Evolutionary conservation across 1,140 invertebrate genomes (phyloP).

Genomic region (Drosophila sp.): DNA sequence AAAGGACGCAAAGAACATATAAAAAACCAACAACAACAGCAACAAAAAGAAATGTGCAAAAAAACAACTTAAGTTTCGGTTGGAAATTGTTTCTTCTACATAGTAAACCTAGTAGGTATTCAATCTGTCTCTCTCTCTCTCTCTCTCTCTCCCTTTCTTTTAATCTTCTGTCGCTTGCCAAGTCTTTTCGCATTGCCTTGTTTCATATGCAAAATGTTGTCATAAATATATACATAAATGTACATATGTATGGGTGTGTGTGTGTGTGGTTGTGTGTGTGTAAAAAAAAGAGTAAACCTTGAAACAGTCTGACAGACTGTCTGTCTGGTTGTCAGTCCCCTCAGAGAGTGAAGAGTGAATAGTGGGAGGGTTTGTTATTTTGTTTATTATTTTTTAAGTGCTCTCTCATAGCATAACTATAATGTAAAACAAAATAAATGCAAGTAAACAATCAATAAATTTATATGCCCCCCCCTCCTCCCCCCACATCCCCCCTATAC

Average conservation of each 20-base stretch:
- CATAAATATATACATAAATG: slow-evolving; percentile 48
- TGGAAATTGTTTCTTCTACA: slow-evolving; percentile 4
- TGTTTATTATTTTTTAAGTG: slow-evolving; percentile 7
- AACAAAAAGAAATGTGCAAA: background rate
- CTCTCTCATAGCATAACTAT: slow-evolving; percentile 2
- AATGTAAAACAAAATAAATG: slow-evolving; percentile 6
- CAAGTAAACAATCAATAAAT: slow-evolving; percentile 5
- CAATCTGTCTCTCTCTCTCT: slow-evolving; percentile 20
- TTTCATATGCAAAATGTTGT: slow-evolving; percentile 48
- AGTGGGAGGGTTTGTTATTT: background rate
- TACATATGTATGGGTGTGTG: no score
- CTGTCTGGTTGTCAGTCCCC: background rate
- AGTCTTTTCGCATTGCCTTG: slow-evolving; percentile 1
- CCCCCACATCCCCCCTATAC: no score
- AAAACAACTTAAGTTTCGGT: slow-evolving; percentile 8
- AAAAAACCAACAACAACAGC: background rate
- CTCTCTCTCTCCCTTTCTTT: slow-evolving; percentile 15
- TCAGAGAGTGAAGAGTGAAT: background rate
- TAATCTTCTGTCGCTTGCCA: background rate
- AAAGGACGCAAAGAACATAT: background rate
- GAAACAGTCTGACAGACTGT: slow-evolving; percentile 28
- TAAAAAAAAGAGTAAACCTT: slow-evolving; percentile 23
- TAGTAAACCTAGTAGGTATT: background rate
- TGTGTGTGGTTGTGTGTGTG: background rate
- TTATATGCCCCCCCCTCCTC: background rate